Evolutionary conservation across 2,888 invertebrate genomes (phyloP).

Genomic region (Sesia bembeciformis): DNA sequence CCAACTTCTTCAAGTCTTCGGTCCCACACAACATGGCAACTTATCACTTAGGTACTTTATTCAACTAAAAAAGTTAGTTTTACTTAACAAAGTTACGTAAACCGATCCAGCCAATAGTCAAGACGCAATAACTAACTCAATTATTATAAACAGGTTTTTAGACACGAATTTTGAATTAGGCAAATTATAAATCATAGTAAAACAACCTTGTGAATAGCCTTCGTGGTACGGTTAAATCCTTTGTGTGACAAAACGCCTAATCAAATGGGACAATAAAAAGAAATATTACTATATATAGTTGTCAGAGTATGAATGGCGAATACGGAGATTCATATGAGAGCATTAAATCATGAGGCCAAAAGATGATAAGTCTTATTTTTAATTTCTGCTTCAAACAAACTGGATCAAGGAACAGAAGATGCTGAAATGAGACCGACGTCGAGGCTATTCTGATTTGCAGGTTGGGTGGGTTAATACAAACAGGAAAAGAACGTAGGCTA

Average conservation of each 20-base stretch:
- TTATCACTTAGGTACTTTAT: no score
- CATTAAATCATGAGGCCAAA: slow-evolving; percentile 8
- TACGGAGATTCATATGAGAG: slow-evolving; percentile 35
- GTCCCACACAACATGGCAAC: no score
- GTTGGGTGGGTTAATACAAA: no score
- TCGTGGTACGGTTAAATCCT: slow-evolving; percentile 44
- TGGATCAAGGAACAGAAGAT: no score
- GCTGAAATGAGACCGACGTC: no score
- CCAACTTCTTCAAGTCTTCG: no score
- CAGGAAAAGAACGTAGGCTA: no score
- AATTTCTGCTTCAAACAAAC: not conserved
- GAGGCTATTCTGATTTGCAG: no score
- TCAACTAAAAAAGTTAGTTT: no score
- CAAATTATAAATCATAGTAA: slow-evolving; percentile 58
- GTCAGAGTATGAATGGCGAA: slow-evolving; percentile 57
- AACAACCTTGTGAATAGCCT: slow-evolving; percentile 64
- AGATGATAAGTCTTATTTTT: slow-evolving; percentile 10
- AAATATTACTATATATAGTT: slow-evolving; percentile 61
- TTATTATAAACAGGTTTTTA: slow-evolving; percentile 15
- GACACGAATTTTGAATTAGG: slow-evolving; percentile 63
- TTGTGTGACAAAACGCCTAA: slow-evolving; percentile 50
- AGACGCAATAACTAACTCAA: not conserved
- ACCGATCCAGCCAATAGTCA: not conserved
- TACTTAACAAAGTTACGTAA: slow-evolving; percentile 1
- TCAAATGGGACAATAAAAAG: slow-evolving; percentile 70